These are phyloP conservation scores for Antechinus flavipes DNA, from an alignment of 2,113 vertebrate genomes.

Conservation along the genomic window DNA sequence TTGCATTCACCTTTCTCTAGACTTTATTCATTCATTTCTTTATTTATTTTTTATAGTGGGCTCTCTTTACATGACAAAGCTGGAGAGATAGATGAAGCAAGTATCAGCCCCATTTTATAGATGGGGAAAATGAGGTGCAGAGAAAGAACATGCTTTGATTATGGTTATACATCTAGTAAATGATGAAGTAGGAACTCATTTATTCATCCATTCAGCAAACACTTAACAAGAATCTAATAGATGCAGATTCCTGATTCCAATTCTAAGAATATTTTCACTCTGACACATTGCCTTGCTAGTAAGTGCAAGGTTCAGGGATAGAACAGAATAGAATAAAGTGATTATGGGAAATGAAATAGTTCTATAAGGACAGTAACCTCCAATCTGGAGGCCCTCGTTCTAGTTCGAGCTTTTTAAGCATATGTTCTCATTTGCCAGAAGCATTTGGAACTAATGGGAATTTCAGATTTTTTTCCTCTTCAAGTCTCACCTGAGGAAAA, in stretches of 20 bases:
- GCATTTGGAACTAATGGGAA: background rate
- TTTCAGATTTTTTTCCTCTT: background rate
- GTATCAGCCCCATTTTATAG: background rate
- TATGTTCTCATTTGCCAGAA: background rate
- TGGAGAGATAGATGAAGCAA: background rate
- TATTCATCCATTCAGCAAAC: background rate
- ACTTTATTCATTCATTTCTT: no score
- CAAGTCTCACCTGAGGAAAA: background rate
- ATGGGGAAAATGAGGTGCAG: background rate
- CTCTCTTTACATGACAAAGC: background rate
- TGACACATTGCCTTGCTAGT: background rate
- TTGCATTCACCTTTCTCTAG: background rate
- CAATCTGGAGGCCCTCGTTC: conserved; percentile 1
- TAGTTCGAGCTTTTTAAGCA: background rate
- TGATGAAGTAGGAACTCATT: background rate
- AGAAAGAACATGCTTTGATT: background rate
- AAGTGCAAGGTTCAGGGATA: conserved; percentile 26
- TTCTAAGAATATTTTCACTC: background rate
- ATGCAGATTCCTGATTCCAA: background rate
- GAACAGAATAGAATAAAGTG: background rate
- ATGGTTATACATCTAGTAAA: background rate
- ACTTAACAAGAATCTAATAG: background rate
- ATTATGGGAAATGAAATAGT: background rate
- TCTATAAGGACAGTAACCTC: background rate
- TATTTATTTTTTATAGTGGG: background rate